Conservation (phyloP, 2,797 vertebrate species). For the Artibeus lituratus region DNA sequence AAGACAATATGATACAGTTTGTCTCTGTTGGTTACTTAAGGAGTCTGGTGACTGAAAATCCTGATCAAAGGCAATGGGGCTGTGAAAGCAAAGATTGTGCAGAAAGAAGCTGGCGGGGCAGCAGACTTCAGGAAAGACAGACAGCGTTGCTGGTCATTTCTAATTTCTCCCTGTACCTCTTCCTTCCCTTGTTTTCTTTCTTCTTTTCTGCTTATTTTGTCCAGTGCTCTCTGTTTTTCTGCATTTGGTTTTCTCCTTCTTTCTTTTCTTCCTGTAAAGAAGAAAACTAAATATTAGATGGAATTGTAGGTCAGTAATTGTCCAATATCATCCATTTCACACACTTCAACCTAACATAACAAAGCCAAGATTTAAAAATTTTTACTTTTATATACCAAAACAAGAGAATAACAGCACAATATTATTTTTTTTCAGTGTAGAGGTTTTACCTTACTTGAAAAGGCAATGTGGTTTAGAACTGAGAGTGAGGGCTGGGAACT, state of each 20-base stretch:
- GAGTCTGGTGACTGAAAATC: slow-evolving; percentile 58
- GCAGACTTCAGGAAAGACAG: background rate
- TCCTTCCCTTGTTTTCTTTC: background rate
- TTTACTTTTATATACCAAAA: background rate
- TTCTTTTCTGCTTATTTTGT: background rate
- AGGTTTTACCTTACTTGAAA: background rate
- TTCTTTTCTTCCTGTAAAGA: background rate
- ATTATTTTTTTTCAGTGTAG: background rate
- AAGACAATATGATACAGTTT: slow-evolving; percentile 61
- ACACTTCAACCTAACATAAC: background rate
- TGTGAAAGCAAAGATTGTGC: background rate
- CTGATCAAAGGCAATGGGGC: slow-evolving; percentile 39
- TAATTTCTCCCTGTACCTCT: background rate
- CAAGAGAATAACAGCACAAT: background rate
- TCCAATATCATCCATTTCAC: background rate
- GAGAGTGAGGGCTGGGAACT: background rate
- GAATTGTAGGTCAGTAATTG: background rate
- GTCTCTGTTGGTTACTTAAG: slow-evolving; percentile 59
- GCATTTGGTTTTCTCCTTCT: background rate
- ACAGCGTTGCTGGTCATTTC: background rate
- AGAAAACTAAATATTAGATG: background rate
- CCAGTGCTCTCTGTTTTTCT: background rate
- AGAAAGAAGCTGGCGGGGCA: background rate
- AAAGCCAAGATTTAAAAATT: background rate
- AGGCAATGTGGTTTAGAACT: background rate